Percentiles rank a stretch among this genome's conserved stretches.
Evolutionary conservation across 2,888 invertebrate species (phyloP).

Genomic region (Trimorus sp.): DNA sequence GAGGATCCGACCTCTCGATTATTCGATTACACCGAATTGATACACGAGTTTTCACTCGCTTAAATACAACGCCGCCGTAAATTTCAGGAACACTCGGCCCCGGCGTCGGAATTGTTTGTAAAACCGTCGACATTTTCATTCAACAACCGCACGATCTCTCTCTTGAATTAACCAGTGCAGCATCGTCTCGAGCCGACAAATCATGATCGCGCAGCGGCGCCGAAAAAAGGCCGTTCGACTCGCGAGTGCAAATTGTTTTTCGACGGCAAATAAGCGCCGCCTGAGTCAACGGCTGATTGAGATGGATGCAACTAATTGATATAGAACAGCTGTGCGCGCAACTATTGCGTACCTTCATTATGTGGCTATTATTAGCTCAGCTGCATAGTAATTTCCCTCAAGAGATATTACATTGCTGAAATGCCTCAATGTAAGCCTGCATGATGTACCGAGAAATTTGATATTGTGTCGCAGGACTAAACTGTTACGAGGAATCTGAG

Average conservation of each 20-base stretch:
- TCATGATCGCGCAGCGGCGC: background rate
- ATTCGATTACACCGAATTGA: no score
- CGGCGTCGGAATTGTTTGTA: no score
- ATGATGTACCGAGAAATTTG: constrained; percentile 66
- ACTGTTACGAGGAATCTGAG: constrained; percentile 63
- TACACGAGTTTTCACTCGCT: no score
- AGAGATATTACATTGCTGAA: constrained; percentile 68
- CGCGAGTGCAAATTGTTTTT: constrained; percentile 10
- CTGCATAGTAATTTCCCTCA: constrained; percentile 66
- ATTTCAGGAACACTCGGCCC: no score
- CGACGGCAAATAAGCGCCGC: constrained; percentile 11
- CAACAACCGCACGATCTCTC: no score
- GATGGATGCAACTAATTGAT: constrained; percentile 62
- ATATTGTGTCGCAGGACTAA: constrained; percentile 64
- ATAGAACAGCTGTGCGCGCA: constrained; percentile 57
- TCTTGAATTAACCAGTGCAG: background rate
- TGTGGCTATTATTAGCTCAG: constrained; percentile 66
- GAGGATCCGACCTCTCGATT: no score
- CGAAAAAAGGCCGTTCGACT: background rate
- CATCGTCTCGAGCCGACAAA: background rate
- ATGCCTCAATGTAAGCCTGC: constrained; percentile 65
- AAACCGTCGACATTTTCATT: no score
- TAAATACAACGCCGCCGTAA: no score
- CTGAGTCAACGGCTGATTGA: constrained; percentile 43
- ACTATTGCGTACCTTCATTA: constrained; percentile 65